Percentiles rank a stretch among this genome's conserved stretches.
These are phyloP conservation scores for Oncorhynchus keta DNA, from an alignment of 2,113 vertebrate genomes.

Conservation along the genomic window DNA sequence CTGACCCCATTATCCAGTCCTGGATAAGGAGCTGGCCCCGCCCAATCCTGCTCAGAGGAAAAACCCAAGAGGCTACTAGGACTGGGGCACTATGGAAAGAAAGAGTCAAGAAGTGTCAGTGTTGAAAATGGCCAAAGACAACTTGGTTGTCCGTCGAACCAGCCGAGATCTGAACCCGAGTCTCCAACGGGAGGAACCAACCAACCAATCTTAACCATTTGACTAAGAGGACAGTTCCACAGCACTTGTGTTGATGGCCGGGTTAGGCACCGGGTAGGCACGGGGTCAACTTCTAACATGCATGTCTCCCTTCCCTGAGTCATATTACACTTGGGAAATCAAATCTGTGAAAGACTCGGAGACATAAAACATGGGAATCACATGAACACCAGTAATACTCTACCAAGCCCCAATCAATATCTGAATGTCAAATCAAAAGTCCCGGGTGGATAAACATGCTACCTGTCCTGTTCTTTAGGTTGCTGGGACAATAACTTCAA, in stretches of 20 bases:
- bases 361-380: no score
- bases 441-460: neutral
- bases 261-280: no score
- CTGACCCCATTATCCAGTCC: constrained; percentile 51
- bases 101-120: neutral
- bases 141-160: no score
- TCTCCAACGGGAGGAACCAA: no score
- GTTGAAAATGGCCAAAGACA: no score
- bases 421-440: constrained; percentile 29
- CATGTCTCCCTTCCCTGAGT: no score
- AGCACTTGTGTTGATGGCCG: neutral
- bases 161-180: no score
- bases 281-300: neutral
- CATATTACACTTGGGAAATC: no score
- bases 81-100: neutral
- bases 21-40: constrained; percentile 34
- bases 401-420: neutral
- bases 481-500: neutral
- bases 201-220: no score
- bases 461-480: neutral
- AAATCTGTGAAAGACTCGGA: no score
- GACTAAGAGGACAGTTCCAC: no score
- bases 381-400: no score
- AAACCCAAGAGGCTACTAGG: neutral
- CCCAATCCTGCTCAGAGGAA: constrained; percentile 33